These are phyloP conservation scores for Casuarius casuarius DNA, from an alignment of 2,113 vertebrate genomes.

Conservation along the genomic window DNA sequence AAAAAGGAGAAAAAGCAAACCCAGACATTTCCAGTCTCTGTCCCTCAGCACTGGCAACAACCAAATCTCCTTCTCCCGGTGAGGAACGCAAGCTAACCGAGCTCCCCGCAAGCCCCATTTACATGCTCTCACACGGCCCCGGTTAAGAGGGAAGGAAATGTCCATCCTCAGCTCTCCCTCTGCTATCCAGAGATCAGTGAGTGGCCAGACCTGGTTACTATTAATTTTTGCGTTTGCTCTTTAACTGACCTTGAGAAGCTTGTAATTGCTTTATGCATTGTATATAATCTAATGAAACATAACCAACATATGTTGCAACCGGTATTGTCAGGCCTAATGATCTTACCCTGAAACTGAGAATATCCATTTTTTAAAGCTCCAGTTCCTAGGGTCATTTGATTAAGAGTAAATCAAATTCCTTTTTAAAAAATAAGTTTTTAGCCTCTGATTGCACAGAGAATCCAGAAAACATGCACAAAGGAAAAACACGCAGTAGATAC, in stretches of 20 bases:
- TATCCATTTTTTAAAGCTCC: background rate
- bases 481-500: background rate
- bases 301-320: background rate
- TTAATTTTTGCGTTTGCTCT: background rate
- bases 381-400: background rate
- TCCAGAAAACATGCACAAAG: background rate
- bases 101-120: background rate
- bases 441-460: background rate
- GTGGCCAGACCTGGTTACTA: background rate
- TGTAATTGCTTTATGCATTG: background rate
- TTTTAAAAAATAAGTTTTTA: background rate
- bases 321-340: background rate
- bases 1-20: background rate
- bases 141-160: background rate
- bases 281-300: background rate
- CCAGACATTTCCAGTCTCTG: background rate
- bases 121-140: accelerated
- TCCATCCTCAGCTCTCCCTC: background rate
- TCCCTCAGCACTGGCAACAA: background rate
- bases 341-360: background rate
- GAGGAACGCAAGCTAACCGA: accelerated
- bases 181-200: background rate
- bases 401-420: background rate
- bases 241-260: background rate
- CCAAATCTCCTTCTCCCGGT: background rate